Evolutionary conservation across 2,113 vertebrate species (phyloP).

Genomic region (Triplophysa rosa): DNA sequence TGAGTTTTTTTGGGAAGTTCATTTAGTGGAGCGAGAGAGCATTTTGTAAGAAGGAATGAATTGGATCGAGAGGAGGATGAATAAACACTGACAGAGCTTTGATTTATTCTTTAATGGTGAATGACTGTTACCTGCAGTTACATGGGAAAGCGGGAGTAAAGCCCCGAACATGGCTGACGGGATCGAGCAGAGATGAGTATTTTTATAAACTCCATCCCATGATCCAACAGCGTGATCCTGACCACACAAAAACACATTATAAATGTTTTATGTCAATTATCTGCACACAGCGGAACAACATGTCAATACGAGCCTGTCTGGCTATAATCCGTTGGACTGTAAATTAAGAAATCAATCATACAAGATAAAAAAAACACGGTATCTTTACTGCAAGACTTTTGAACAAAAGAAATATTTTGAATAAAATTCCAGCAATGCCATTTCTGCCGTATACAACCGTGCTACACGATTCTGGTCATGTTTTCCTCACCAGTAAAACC

Average conservation of each 20-base stretch:
- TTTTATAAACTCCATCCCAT: constrained; percentile 71
- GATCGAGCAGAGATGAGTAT: constrained; percentile 68
- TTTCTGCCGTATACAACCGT: too few species aligned
- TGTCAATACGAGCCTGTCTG: too few species aligned
- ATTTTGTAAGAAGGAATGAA: neutral
- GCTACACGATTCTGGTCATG: neutral
- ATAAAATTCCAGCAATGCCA: neutral
- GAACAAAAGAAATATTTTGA: too few species aligned
- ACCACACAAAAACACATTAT: constrained; percentile 25
- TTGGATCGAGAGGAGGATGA: neutral
- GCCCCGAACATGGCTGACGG: constrained; percentile 63
- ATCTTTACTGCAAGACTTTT: too few species aligned
- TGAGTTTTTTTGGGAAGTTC: too few species aligned
- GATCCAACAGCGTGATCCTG: constrained; percentile 71
- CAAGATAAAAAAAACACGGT: too few species aligned
- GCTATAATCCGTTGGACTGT: too few species aligned
- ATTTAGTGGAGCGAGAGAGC: neutral
- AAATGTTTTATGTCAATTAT: neutral
- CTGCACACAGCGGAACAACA: neutral
- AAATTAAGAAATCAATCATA: too few species aligned
- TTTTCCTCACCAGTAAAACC: constrained; percentile 68
- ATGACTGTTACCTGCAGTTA: constrained; percentile 64
- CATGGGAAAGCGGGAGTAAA: constrained; percentile 64
- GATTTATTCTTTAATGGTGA: neutral
- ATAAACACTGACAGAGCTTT: neutral